phyloP scores from a whole-genome alignment of 2,888 invertebrate genomes.

The Keiferia lycopersicella region DNA sequence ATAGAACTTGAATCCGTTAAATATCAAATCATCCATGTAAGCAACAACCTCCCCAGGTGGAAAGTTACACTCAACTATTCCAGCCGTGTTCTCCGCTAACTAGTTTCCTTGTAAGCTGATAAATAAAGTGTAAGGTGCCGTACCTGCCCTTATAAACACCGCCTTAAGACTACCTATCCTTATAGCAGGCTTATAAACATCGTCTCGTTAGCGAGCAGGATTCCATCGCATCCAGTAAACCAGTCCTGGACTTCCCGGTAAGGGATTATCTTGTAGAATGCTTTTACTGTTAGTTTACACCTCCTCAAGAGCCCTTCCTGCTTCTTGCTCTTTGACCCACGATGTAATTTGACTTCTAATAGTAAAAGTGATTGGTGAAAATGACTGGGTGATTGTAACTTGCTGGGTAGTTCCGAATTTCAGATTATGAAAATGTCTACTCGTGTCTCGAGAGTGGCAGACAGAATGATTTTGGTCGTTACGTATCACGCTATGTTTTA shows the following conservation, averaged over 20 bases:
- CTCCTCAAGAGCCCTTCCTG: conserved; percentile 29
- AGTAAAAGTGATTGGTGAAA: not conserved
- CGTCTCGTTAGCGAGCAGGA: conserved; percentile 56
- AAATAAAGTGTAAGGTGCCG: conserved; percentile 22
- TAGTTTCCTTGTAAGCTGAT: conserved; percentile 51
- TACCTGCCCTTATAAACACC: conserved; percentile 67
- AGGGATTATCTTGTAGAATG: conserved; percentile 70
- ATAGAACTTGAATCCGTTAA: not conserved
- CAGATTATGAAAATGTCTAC: no score
- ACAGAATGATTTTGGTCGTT: no score
- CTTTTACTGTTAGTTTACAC: conserved; percentile 63
- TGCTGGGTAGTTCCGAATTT: no score
- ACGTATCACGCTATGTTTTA: no score
- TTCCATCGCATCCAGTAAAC: conserved; percentile 72
- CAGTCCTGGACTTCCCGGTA: conserved; percentile 71
- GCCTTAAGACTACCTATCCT: conserved; percentile 32
- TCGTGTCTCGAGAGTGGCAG: no score
- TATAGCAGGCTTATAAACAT: conserved; percentile 18
- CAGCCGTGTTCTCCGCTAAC: conserved; percentile 48
- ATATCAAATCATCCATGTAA: conserved; percentile 44
- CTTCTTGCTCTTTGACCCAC: conserved; percentile 1
- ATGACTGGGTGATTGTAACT: not conserved
- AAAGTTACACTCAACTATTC: conserved; percentile 53
- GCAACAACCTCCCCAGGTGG: conserved; percentile 54
- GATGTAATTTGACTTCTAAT: not conserved